Base-by-base conservation (phyloP, 2,888 invertebrate genomes). In the Buathra laborator region DNA sequence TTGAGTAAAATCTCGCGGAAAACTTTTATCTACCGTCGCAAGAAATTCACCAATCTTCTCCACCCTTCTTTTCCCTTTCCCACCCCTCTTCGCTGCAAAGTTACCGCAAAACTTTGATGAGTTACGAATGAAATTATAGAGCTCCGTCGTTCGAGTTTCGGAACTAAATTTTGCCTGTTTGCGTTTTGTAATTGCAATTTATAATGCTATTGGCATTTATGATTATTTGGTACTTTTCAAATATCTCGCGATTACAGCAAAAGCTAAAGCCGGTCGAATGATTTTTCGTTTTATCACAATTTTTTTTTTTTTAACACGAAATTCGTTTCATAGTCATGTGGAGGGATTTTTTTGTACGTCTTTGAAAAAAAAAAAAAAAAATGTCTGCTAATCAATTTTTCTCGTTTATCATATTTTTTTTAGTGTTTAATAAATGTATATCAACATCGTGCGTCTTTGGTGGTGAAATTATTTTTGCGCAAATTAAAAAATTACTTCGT, bases 21-120 rank as follows among this genome's bases (percentile, higher is more conserved):
- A 83, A 79, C 56, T 79, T 70, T 56, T 10, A 7, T 53, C 62
- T 56, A 53, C 29, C 32, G 29, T 16, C 16, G 19, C 53, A 64
- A 67, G 46, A 79, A 48, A 79, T 75, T 32, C 68, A 48, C 48
- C 9, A 46, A 46, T 43, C 43, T 44, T n/a, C 51, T 43, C 2
- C n/a, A 2, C 24, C 53, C 53, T 19, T 10, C 0, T 16, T 16
- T 10, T 3, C 24, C 24, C 44, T 62, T 12, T 46, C 46, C 72
- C 16, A n/a, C 67, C 32, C 32, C 24, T n/a, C 29, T 56, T 37
- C 37, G 37, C 9, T 37, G 37, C 16, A 67, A 14, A 62, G 43
- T 2, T 37, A 43, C 64, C 59, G 48, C 71, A 37, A 76, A 84
- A 84, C 56, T 84, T 84, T 76, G 80, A 84, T 84, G 76, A 81